A percentile compares a stretch with the other conserved stretches of the same genome.
Conservation (phyloP, 2,888 invertebrate species). For the Hemistola chrysoprasaria region DNA sequence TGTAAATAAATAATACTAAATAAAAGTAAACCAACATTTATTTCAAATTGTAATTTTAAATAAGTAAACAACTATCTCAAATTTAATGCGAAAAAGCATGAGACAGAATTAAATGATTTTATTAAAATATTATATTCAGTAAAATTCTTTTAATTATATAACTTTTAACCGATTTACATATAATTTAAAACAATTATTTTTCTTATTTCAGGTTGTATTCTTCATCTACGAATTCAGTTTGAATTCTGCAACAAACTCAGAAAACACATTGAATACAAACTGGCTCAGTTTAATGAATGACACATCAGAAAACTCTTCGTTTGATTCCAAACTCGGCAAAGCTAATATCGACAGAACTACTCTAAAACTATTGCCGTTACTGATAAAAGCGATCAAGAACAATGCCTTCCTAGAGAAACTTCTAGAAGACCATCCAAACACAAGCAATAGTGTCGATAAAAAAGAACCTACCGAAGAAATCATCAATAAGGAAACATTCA, state of each 20-base stretch:
- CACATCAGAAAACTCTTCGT: conserved; percentile 36
- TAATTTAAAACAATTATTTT: conserved; percentile 21
- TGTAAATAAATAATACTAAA: background rate
- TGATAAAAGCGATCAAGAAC: conserved; percentile 58
- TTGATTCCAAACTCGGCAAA: conserved; percentile 43
- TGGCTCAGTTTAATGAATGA: conserved; percentile 57
- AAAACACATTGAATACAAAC: conserved; percentile 34
- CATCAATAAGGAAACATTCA: conserved; percentile 46
- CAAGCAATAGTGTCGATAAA: conserved; percentile 36
- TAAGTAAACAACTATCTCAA: too few relatives aligned
- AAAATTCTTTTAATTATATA: too few relatives aligned
- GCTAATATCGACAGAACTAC: conserved; percentile 47
- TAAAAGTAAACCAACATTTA: background rate
- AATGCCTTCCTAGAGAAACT: conserved; percentile 52
- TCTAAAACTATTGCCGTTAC: conserved; percentile 54
- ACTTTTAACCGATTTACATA: too few relatives aligned
- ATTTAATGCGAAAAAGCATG: too few relatives aligned
- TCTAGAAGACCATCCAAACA: conserved; percentile 46
- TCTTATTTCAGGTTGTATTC: conserved; percentile 60
- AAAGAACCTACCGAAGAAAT: conserved; percentile 40
- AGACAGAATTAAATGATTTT: too few relatives aligned
- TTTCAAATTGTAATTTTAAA: too few relatives aligned
- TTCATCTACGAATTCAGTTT: conserved; percentile 62
- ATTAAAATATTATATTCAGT: too few relatives aligned
- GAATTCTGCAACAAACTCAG: conserved; percentile 34